Evolutionary conservation across 2,797 vertebrate species (phyloP).

Genomic region (Eulemur rubriventer): DNA sequence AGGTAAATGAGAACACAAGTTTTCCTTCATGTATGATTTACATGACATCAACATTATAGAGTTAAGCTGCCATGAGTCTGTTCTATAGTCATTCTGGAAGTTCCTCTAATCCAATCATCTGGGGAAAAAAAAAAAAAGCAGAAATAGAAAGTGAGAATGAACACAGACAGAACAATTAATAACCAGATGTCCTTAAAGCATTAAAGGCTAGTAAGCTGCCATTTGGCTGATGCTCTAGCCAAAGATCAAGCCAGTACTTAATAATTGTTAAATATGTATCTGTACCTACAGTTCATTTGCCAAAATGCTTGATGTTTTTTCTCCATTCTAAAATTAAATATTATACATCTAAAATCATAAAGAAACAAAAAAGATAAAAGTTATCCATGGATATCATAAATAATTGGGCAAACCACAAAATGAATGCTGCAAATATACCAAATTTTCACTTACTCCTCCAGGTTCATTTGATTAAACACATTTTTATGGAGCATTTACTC

Average conservation of each 20-base stretch:
- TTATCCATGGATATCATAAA: neutral
- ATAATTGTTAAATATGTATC: neutral
- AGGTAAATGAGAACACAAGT: neutral
- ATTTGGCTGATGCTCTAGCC: neutral
- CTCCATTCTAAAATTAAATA: neutral
- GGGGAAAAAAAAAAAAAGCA: neutral
- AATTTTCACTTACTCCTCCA: neutral
- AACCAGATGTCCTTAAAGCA: neutral
- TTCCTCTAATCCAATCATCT: neutral
- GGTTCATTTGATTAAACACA: neutral
- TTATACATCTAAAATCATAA: neutral
- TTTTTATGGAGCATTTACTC: neutral
- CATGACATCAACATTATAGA: neutral
- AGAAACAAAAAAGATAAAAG: neutral
- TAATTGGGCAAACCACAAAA: slow-evolving; percentile 3
- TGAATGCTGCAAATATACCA: neutral
- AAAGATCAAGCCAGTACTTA: neutral
- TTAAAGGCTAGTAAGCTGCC: neutral
- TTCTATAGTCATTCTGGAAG: neutral
- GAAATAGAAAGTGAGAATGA: neutral
- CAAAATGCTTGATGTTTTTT: neutral
- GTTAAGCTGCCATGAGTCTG: neutral
- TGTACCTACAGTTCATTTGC: neutral
- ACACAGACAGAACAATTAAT: neutral
- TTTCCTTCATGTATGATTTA: neutral